phyloP scores from a whole-genome alignment of 2,888 invertebrate genomes.

The Dasypogon diadema region DNA sequence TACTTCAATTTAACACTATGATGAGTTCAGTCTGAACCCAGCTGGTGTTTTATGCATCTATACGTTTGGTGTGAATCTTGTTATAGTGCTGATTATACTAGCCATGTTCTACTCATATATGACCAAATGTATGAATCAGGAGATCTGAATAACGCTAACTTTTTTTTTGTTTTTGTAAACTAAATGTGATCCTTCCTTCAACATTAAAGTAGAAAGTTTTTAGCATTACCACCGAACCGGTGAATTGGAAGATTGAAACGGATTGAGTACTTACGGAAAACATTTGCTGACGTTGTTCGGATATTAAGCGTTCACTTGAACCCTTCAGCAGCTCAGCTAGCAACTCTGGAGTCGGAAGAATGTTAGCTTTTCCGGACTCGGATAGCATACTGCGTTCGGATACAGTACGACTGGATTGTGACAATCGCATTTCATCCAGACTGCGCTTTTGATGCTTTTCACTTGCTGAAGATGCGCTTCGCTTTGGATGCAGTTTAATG shows the following conservation, averaged over 20 bases:
- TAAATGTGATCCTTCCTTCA: too few species aligned
- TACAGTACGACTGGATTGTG: slow-evolving; percentile 56
- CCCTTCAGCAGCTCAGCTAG: slow-evolving; percentile 83
- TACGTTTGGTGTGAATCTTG: not conserved
- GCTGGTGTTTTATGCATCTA: not conserved
- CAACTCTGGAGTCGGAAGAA: slow-evolving; percentile 74
- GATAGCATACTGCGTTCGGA: slow-evolving; percentile 56
- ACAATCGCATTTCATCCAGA: slow-evolving; percentile 61
- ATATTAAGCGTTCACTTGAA: slow-evolving; percentile 82
- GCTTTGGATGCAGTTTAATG: slow-evolving; percentile 62
- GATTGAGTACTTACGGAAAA: slow-evolving; percentile 63
- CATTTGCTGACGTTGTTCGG: slow-evolving; percentile 69
- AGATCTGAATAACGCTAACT: too few species aligned
- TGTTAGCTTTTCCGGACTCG: slow-evolving; percentile 56
- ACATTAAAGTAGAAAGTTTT: too few species aligned
- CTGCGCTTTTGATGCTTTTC: slow-evolving; percentile 63
- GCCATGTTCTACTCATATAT: too few species aligned
- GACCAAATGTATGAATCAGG: too few species aligned
- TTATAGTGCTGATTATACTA: too few species aligned
- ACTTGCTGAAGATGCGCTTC: slow-evolving; percentile 65
- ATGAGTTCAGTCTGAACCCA: not conserved
- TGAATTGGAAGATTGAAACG: not conserved
- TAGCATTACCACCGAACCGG: not conserved
- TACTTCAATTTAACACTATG: too few species aligned
- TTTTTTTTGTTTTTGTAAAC: too few species aligned